Percentiles rank a stretch among this genome's conserved stretches.
Evolutionary conservation across 2,888 invertebrate species (phyloP).

Genomic region (Aproaerema taeniolella): DNA sequence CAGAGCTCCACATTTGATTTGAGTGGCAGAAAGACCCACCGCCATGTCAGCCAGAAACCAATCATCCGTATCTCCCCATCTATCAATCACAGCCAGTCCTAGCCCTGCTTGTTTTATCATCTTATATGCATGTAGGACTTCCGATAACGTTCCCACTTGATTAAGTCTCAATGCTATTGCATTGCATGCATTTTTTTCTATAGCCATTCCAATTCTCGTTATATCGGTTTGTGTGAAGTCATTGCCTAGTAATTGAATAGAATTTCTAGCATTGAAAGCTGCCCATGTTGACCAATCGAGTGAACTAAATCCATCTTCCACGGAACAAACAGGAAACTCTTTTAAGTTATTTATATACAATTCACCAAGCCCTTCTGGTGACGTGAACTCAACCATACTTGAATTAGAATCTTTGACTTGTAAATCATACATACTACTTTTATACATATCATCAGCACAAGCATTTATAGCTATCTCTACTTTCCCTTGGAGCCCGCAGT

Average conservation of each 20-base stretch:
- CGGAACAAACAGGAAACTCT: slow-evolving; percentile 93
- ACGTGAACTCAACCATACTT: slow-evolving; percentile 88
- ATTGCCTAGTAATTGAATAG: slow-evolving; percentile 91
- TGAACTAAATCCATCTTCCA: slow-evolving; percentile 98
- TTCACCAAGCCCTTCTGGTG: slow-evolving; percentile 89
- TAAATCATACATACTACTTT: slow-evolving; percentile 91
- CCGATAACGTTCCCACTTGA: slow-evolving; percentile 97
- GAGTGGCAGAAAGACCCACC: slow-evolving; percentile 97
- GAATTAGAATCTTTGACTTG: slow-evolving; percentile 98
- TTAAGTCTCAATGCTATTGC: slow-evolving; percentile 95
- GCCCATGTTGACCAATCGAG: slow-evolving; percentile 99
- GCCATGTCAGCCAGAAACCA: slow-evolving; percentile 98
- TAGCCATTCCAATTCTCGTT: slow-evolving; percentile 91
- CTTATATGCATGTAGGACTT: slow-evolving; percentile 96
- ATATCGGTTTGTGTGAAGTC: slow-evolving; percentile 96
- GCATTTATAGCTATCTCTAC: slow-evolving; percentile 97
- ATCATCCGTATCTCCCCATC: slow-evolving; percentile 98
- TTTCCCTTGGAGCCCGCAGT: slow-evolving; percentile 95
- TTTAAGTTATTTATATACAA: slow-evolving; percentile 93
- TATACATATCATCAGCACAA: slow-evolving; percentile 96
- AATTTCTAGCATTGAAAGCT: slow-evolving; percentile 81
- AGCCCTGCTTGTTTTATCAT: slow-evolving; percentile 97
- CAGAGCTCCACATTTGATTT: slow-evolving; percentile 98
- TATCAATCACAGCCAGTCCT: slow-evolving; percentile 73
- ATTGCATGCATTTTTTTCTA: slow-evolving; percentile 97